Base-by-base conservation (phyloP, 53 echinoderm and acorn worm species). In the Echinarachnius parma region DNA sequence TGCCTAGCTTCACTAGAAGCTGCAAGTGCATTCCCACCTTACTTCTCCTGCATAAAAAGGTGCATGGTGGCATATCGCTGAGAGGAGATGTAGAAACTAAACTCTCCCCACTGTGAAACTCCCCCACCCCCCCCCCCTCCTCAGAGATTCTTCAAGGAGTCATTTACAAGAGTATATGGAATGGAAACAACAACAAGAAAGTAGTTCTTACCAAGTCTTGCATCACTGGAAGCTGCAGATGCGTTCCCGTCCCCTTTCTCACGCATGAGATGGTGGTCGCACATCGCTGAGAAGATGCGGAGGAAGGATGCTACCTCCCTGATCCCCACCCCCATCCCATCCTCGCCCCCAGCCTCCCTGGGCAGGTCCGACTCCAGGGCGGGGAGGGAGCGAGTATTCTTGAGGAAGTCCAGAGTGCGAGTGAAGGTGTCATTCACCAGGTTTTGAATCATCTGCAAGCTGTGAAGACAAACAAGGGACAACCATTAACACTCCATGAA, bases 251-350 rank as follows among this genome's bases (percentile, higher is more conserved):
- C 58, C 0, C 62, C 82, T 35, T 72, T 85, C 9, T 91, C 91
- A 15, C 56, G 62, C 8, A 79, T 59, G 14, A 96, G 63, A 53
- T 77, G 82, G 36, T 79, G 64, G 35, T 84, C 86, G 55, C 87
- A 88, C 22, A 96, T 65, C 4, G 96, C 87, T 2, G 91, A 83
- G 48, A 91, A 42, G 60, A 96, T 96, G 36, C 84, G 81, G 2
- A 91, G 72, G 67, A 95, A 95, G 1, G 90, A 82, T 1, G 87
- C 70, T n/a, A 95, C 88, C 58, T 95, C 91, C 62, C 80, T 83
- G 29, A 87, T 59, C 9, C 96, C 96, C 0, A 49, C 24, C 35
- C 32, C 70, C 2, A 19, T 24, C 0, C 85, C 67, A 18, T 81
- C 85, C 60, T 82, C 92, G 46, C 85, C 81, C 0, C 66, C 26